A percentile compares a stretch with the other conserved stretches of the same genome.
phyloP scores from a whole-genome alignment of 2,113 vertebrate species.

The Melospiza melodia region DNA sequence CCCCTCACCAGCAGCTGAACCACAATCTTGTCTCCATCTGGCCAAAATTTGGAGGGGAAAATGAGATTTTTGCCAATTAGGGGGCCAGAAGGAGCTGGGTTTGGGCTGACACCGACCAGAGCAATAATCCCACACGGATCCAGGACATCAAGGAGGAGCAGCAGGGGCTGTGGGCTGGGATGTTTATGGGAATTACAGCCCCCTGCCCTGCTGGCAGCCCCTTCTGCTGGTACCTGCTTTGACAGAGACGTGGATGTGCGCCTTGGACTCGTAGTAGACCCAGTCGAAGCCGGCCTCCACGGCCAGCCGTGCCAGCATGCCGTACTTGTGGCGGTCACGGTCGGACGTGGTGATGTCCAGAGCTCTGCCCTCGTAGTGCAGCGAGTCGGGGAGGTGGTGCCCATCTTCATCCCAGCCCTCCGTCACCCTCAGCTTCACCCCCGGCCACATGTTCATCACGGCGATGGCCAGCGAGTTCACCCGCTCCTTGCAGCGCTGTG shows the following conservation, averaged over 20 bases:
- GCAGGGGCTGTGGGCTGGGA: rapidly evolving
- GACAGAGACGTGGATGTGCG: constrained; percentile 94
- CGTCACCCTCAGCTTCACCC: constrained; percentile 90
- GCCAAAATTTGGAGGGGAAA: too few relatives aligned
- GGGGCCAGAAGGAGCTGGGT: too few relatives aligned
- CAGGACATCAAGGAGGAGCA: background rate
- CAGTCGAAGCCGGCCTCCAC: constrained; percentile 98
- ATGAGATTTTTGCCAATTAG: too few relatives aligned
- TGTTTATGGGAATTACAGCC: background rate
- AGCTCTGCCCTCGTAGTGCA: constrained; percentile 97
- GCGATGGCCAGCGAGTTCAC: constrained; percentile 93
- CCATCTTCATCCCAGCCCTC: constrained; percentile 98
- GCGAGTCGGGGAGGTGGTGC: constrained; percentile 89
- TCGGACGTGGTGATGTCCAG: constrained; percentile 97
- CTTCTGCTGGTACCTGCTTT: constrained; percentile 84
- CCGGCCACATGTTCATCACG: constrained; percentile 98
- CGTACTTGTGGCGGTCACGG: constrained; percentile 91
- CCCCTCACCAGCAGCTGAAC: too few relatives aligned
- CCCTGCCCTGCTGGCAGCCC: background rate
- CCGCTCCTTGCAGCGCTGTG: constrained; percentile 95
- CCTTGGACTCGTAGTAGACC: constrained; percentile 97
- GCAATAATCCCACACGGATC: background rate
- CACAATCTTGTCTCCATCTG: too few relatives aligned
- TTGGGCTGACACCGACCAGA: too few relatives aligned
- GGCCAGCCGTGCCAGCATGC: constrained; percentile 91